Conservation (phyloP, 1,140 invertebrate species). For the Watersipora subatra region DNA sequence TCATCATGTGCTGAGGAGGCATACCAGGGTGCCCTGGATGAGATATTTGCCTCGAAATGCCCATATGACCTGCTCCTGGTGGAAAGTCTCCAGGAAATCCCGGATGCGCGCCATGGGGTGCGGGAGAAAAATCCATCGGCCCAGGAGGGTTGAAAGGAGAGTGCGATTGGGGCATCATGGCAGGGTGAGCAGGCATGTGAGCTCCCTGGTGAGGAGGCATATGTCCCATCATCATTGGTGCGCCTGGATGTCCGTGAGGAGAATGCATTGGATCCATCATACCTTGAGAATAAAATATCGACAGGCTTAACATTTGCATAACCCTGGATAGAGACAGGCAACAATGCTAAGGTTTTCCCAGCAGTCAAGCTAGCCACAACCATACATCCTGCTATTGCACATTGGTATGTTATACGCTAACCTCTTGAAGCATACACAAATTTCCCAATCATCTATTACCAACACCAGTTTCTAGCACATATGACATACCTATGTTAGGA, state of each 20-base stretch:
- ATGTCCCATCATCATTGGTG: neutral
- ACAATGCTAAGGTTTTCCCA: no score
- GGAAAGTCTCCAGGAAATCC: neutral
- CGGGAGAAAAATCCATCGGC: neutral
- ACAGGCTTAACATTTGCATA: no score
- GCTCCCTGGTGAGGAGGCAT: neutral
- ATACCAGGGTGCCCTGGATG: neutral
- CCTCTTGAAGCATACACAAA: no score
- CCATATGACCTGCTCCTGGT: no score
- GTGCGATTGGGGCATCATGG: neutral
- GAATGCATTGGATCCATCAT: neutral
- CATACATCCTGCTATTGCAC: no score
- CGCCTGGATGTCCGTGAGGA: neutral
- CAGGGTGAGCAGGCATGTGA: neutral
- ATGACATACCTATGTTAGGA: neutral
- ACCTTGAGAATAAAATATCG: no score
- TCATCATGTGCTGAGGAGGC: neutral
- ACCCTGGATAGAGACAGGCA: no score
- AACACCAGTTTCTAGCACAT: no score
- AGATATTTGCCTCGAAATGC: neutral
- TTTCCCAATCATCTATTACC: no score
- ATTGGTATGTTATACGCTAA: no score
- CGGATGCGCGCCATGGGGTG: neutral
- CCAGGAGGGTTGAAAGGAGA: neutral
- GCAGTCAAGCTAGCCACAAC: no score